Base-by-base conservation (phyloP, 2,797 vertebrate genomes). In the Sebastes ruberrimus region DNA sequence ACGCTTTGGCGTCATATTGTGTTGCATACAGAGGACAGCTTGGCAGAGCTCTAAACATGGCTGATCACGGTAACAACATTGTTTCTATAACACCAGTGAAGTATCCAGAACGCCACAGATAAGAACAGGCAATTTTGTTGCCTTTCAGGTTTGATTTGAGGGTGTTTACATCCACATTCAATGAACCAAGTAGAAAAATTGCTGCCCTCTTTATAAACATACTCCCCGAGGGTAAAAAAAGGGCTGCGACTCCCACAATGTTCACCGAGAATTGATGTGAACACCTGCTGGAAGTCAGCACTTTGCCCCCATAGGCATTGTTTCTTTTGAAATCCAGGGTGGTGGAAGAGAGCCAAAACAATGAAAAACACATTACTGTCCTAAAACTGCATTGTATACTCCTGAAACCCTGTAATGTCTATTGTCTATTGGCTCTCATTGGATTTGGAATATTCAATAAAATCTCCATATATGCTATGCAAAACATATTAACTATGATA, bases 91-190 rank as follows among this genome's bases (percentile, higher is more conserved):
- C 8, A 14, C n/a, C 20, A 18, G n/a, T 27, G 57, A 82, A 27
- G 55, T 5, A 27, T 27, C 32, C 22, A 59, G n/a, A 74, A 22
- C 1, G 22, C 66, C 8, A 13, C 60, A 52, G n/a, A 73, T 55
- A 8, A 75, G 16, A 77, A 59, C 14, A 67, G 35, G 61, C 33
- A 85, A 78, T 74, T 70, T 10, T 76, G 70, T 72, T 53, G 22
- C 42, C 76, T 77, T 70, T 82, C 52, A 77, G 42, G 14, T 82
- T 80, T 56, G 63, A 71, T 82, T 80, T 76, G 30, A 80, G 28
- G 52, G 20, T 53, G 28, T 80, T 80, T 78, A 78, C 63, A 57
- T 78, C 74, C 69, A 80, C 62, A 30, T 22, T 52, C 75, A 78
- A 10, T 67, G 52, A 86, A 63, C 68, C 46, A 22, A 53, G 61